Percentiles rank a stretch among this genome's conserved stretches.
These are phyloP conservation scores for Apamea monoglypha DNA, from an alignment of 2,888 invertebrate genomes.

Conservation along the genomic window DNA sequence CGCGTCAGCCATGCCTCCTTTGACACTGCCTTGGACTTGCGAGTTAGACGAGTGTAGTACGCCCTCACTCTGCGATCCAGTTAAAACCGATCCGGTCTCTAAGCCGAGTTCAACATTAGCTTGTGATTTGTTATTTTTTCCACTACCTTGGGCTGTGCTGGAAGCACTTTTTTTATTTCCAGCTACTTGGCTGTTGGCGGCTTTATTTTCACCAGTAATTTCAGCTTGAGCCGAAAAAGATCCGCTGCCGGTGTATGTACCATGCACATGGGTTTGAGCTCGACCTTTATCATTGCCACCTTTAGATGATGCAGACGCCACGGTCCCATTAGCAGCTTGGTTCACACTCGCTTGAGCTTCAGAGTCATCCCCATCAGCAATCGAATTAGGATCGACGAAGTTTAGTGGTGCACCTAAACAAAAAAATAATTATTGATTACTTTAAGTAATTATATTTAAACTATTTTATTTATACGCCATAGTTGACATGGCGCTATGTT, in stretches of 20 bases:
- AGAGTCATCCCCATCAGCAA: slow-evolving; percentile 92
- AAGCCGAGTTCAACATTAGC: slow-evolving; percentile 94
- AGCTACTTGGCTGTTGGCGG: slow-evolving; percentile 92
- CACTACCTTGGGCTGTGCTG: slow-evolving; percentile 94
- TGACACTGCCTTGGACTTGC: slow-evolving; percentile 95
- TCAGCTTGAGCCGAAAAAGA: slow-evolving; percentile 96
- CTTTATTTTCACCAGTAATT: slow-evolving; percentile 93
- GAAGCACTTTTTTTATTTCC: slow-evolving; percentile 94
- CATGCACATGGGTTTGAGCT: slow-evolving; percentile 95
- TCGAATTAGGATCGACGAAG: slow-evolving; percentile 81
- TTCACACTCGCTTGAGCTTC: slow-evolving; percentile 93
- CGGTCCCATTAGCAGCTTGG: slow-evolving; percentile 91
- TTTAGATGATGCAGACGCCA: slow-evolving; percentile 94
- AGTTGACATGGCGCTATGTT: background rate
- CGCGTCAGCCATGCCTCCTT: slow-evolving; percentile 96
- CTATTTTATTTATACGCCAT: background rate
- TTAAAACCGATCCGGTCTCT: slow-evolving; percentile 94
- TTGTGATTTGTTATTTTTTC: slow-evolving; percentile 94
- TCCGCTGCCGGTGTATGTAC: slow-evolving; percentile 94
- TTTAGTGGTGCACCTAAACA: slow-evolving; percentile 83
- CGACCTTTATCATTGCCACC: slow-evolving; percentile 94
- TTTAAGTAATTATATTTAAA: background rate
- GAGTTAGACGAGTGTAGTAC: slow-evolving; percentile 94
- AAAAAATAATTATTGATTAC: slow-evolving; percentile 35
- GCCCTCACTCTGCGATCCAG: slow-evolving; percentile 94